A percentile compares a stretch with the other conserved stretches of the same genome.
These are phyloP conservation scores for Philonicus albiceps DNA, from an alignment of 2,888 invertebrate species.

Conservation along the genomic window DNA sequence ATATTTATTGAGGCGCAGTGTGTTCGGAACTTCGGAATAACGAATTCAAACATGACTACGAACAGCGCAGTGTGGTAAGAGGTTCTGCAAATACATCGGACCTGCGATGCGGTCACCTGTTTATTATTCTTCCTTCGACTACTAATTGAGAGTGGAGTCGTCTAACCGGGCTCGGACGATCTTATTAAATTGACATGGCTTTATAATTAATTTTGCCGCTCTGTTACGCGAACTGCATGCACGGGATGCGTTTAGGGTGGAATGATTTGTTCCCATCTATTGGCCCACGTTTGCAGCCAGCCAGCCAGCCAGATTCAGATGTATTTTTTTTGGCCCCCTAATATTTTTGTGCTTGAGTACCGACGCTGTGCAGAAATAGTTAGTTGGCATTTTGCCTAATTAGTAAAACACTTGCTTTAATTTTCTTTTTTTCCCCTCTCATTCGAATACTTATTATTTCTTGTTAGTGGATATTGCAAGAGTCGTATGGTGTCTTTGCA, in stretches of 20 bases:
- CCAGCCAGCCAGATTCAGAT: too few relatives aligned
- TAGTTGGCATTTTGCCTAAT: constrained; percentile 33
- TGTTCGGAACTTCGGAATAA: neutral
- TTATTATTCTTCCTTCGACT: neutral
- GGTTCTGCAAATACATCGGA: neutral
- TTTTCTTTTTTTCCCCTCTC: neutral
- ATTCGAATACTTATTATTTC: neutral
- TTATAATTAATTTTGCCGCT: constrained; percentile 16
- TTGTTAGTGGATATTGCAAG: neutral
- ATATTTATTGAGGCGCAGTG: neutral
- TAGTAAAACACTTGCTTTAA: constrained; percentile 27
- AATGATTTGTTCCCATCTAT: neutral
- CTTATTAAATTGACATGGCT: constrained; percentile 35
- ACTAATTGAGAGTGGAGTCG: neutral
- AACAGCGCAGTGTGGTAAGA: neutral
- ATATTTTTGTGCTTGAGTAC: neutral
- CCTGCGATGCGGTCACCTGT: neutral
- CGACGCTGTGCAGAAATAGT: neutral
- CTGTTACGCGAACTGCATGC: neutral
- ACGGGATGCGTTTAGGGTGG: neutral
- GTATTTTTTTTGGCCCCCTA: neutral
- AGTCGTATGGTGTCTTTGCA: neutral
- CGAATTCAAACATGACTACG: neutral
- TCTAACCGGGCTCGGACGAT: neutral
- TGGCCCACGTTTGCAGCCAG: neutral